These are phyloP conservation scores for Polydrusus pterygomalis DNA, from an alignment of 2,888 invertebrate species.

Conservation along the genomic window DNA sequence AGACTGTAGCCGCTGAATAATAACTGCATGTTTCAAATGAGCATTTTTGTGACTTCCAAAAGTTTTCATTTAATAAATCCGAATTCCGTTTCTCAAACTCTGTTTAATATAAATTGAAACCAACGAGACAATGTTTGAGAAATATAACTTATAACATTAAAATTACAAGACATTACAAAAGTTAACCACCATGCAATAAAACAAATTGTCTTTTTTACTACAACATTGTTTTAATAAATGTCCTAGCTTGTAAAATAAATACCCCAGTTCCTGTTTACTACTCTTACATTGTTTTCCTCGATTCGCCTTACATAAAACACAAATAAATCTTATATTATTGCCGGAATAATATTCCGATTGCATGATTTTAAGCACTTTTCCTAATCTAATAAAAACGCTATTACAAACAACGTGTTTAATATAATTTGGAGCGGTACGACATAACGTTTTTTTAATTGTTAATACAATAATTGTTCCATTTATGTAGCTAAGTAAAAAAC, in stretches of 20 bases:
- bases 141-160: too few relatives aligned
- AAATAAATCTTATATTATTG: constrained; percentile 31
- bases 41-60: too few relatives aligned
- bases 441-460: neutral
- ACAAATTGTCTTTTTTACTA: constrained; percentile 13
- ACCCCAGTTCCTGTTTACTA: constrained; percentile 16
- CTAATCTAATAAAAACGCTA: constrained; percentile 51
- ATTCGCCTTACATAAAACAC: constrained; percentile 19
- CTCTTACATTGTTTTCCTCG: constrained; percentile 7
- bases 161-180: neutral
- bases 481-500: too few relatives aligned
- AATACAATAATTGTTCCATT: too few relatives aligned
- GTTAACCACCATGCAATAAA: neutral
- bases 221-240: constrained; percentile 14
- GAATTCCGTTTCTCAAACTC: neutral
- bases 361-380: constrained; percentile 42
- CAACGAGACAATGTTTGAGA: too few relatives aligned
- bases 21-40: too few relatives aligned
- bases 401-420: constrained; percentile 42
- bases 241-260: constrained; percentile 18
- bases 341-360: constrained; percentile 38
- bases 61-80: neutral
- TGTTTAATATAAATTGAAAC: neutral
- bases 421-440: constrained; percentile 15
- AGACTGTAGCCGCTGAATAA: too few relatives aligned